A percentile compares a stretch with the other conserved stretches of the same genome.
Conservation (phyloP, 1,140 invertebrate genomes). For the Leptopilina boulardi region DNA sequence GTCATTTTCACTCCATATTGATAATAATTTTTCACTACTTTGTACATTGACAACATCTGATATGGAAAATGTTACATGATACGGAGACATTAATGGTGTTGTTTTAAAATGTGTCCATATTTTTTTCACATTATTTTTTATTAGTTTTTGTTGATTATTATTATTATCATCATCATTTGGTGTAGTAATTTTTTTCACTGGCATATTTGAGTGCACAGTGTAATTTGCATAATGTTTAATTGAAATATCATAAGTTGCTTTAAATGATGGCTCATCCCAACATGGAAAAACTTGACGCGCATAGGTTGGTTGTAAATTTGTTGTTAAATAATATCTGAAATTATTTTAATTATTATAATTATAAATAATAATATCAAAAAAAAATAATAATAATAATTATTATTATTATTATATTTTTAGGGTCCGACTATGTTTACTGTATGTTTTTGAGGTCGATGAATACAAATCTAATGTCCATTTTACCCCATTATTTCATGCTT, state of each 20-base stretch:
- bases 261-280: constrained; percentile 82
- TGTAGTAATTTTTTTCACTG: constrained; percentile 56
- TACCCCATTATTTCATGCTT: too few relatives aligned
- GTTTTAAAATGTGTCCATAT: constrained; percentile 48
- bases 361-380: neutral
- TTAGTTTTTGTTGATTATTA: too few relatives aligned
- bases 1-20: neutral
- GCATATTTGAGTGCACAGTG: constrained; percentile 75
- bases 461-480: too few relatives aligned
- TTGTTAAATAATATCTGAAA: constrained; percentile 52
- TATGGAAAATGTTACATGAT: constrained; percentile 83
- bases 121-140: constrained; percentile 34
- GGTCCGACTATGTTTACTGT: too few relatives aligned
- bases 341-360: neutral
- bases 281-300: constrained; percentile 83
- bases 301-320: constrained; percentile 82
- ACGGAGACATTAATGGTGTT: constrained; percentile 81
- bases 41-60: constrained; percentile 77
- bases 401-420: too few relatives aligned
- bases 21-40: neutral
- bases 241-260: constrained; percentile 75
- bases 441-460: too few relatives aligned
- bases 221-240: constrained; percentile 73
- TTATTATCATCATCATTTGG: too few relatives aligned
- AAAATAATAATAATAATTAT: too few relatives aligned